Evolutionary conservation across 2,113 vertebrate genomes (phyloP).

Genomic region (Sander vitreus): DNA sequence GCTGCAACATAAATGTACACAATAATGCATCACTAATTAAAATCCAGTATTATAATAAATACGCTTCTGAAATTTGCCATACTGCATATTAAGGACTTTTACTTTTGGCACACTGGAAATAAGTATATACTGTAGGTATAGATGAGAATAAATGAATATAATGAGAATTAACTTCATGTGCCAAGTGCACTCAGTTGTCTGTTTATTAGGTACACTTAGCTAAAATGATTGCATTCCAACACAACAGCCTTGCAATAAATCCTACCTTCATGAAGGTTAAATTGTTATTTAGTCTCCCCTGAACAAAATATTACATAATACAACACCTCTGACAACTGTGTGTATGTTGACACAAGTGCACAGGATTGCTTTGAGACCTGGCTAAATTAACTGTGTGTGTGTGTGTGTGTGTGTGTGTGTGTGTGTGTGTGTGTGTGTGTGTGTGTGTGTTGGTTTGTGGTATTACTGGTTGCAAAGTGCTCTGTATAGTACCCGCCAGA

Average conservation of each 20-base stretch:
- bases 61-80: neutral
- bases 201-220: neutral
- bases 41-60: neutral
- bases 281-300: neutral
- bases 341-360: neutral
- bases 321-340: neutral
- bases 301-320: no score
- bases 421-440: no score
- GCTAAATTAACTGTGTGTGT: constrained; percentile 8
- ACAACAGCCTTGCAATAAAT: neutral
- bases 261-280: neutral
- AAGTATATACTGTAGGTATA: neutral
- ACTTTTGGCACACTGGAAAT: neutral
- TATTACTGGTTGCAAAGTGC: constrained; percentile 1
- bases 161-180: neutral
- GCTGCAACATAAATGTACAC: neutral
- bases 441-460: neutral
- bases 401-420: neutral
- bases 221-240: neutral
- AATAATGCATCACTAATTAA: neutral
- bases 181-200: neutral
- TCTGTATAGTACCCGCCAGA: constrained; percentile 4
- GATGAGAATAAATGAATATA: neutral
- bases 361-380: neutral
- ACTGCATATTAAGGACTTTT: neutral